These are phyloP conservation scores for Cantharis nigra DNA, from an alignment of 2,888 invertebrate genomes.

Conservation along the genomic window DNA sequence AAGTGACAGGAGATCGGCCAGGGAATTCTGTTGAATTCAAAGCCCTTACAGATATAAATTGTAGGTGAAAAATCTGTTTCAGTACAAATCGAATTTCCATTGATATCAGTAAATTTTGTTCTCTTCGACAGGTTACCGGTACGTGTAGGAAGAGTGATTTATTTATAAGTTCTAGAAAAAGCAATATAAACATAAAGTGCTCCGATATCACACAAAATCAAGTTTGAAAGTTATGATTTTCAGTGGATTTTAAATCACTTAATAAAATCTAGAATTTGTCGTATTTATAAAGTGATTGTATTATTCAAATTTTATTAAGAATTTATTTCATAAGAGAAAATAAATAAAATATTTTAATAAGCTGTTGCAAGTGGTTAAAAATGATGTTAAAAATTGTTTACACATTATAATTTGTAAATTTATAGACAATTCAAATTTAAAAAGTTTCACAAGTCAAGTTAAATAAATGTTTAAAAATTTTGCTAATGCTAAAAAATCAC, in stretches of 20 bases:
- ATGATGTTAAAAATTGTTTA: neutral
- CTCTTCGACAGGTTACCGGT: slow-evolving; percentile 33
- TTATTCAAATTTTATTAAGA: neutral
- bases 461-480: too few species aligned
- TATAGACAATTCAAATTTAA: too few species aligned
- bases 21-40: slow-evolving; percentile 46
- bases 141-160: slow-evolving; percentile 27
- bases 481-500: too few species aligned
- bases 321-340: neutral
- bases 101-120: slow-evolving; percentile 50
- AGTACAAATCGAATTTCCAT: slow-evolving; percentile 51
- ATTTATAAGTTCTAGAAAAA: slow-evolving; percentile 31
- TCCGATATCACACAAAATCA: neutral
- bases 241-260: neutral
- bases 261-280: neutral
- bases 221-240: slow-evolving; percentile 8
- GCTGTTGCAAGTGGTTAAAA: neutral
- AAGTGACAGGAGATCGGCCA: slow-evolving; percentile 45
- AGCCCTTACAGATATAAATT: slow-evolving; percentile 45
- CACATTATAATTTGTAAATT: too few species aligned
- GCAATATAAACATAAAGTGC: slow-evolving; percentile 24
- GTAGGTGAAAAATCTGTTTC: slow-evolving; percentile 51
- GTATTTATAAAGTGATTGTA: neutral
- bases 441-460: too few species aligned
- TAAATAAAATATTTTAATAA: neutral